Evolutionary conservation across 2,797 vertebrate species (phyloP), one percentile per base, ranked within the genome.

Genomic region (Miopithecus talapoin): DNA sequence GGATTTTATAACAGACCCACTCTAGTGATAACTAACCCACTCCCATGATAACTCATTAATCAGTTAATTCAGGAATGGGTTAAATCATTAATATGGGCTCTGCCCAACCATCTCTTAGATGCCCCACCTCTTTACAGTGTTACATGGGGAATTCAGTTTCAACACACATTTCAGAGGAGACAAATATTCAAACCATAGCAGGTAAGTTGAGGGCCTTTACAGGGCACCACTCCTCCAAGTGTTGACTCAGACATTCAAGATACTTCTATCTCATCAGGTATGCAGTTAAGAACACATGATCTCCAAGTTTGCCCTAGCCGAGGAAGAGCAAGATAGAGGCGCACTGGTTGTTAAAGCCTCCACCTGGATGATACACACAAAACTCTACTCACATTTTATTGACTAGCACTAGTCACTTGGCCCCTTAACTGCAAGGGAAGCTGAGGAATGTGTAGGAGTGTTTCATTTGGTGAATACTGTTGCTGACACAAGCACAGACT

Each of bases 401-500:
- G 72, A 78, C 70, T 55, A 12, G 17, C 24, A 22, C 4, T 33
- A 76, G 50, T 43, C 30, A 36, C 16, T 86, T 68, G 48, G 24
- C 33, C 43, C 1, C 8, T 12, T 83, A 48, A 83, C 22, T 68
- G 39, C 36, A 79, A 85, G 12, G 26, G 64, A 94, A 50, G 57
- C 30, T 75, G 68, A 81, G 76, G 64, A 80, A 53, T 26, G 81
- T 19, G 5, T 79, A 95, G 64, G 59, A 90, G 70, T 68, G 57
- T 61, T 80, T 84, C 74, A 48, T 59, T 85, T 81, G 72, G 24
- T 64, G 74, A 91, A 85, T 55, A 79, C 64, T 43, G 26, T 80
- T 78, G 59, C 83, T 79, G 68, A 64, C 72, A 81, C 55, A 57
- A 85, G 50, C 85, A 88, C 83, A 94, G 93, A 94, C 39, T 93